These are phyloP conservation scores for Chrysaora quinquecirrha DNA, from an alignment of 30 jellyfish, hydroid and myxozoan genomes.

Conservation along the genomic window DNA sequence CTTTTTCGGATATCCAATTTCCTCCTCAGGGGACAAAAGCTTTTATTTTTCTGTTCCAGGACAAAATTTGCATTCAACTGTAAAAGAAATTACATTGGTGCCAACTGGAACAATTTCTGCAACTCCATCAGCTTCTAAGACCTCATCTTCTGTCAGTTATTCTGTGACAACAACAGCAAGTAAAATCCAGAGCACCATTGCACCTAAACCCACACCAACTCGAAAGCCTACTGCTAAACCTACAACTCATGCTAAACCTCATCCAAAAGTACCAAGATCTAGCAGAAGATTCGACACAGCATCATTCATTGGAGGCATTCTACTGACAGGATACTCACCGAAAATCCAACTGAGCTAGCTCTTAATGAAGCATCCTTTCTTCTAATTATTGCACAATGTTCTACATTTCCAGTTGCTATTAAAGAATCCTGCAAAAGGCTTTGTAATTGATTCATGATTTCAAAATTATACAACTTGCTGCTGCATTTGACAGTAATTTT, in stretches of 20 bases:
- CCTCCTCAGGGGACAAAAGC: too few relatives aligned
- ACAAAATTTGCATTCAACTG: background rate
- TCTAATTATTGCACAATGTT: slow-evolving; percentile 83
- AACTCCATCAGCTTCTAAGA: background rate
- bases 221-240: slow-evolving; percentile 5
- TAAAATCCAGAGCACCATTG: background rate
- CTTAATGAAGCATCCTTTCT: slow-evolving; percentile 80
- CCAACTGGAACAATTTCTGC: background rate
- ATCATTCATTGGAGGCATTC: slow-evolving; percentile 89
- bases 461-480: too few relatives aligned
- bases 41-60: background rate
- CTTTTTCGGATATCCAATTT: too few relatives aligned
- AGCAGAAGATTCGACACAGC: slow-evolving; percentile 84
- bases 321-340: slow-evolving; percentile 79
- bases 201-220: background rate
- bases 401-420: slow-evolving; percentile 82
- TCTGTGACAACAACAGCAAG: too few relatives aligned
- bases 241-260: slow-evolving; percentile 8
- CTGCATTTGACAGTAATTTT: too few relatives aligned
- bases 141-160: background rate
- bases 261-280: slow-evolving; percentile 16
- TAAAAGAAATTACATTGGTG: background rate
- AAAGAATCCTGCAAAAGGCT: slow-evolving; percentile 80
- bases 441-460: slow-evolving; percentile 79
- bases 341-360: slow-evolving; percentile 85